A percentile compares a stretch with the other conserved stretches of the same genome.
phyloP scores from a whole-genome alignment of 2,797 vertebrate species.

The Liasis olivaceus region DNA sequence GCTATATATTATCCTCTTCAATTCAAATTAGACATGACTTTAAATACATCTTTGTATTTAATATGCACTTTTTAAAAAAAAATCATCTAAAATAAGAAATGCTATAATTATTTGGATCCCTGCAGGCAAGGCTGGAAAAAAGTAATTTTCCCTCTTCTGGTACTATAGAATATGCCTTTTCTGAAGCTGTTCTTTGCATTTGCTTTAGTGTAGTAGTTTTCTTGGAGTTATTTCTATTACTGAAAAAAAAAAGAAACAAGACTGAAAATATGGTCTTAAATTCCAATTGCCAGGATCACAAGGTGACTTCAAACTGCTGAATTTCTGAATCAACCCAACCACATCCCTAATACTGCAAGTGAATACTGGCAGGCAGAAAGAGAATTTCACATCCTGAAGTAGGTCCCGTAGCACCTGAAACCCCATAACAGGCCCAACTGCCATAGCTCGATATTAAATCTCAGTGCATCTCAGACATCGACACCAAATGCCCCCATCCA shows the following conservation, averaged over 20 bases:
- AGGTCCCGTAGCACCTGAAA: background rate
- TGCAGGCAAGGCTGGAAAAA: background rate
- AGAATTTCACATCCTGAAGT: background rate
- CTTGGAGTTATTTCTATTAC: background rate
- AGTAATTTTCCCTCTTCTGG: background rate
- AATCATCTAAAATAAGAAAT: background rate
- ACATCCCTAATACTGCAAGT: background rate
- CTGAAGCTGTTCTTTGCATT: background rate
- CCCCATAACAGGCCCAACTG: background rate
- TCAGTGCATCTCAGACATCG: no score
- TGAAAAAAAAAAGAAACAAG: background rate
- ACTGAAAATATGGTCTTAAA: background rate
- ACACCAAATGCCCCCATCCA: no score
- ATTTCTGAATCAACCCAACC: background rate
- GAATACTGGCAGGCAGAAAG: background rate
- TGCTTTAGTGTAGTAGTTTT: background rate
- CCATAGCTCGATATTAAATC: background rate
- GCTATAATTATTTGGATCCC: background rate
- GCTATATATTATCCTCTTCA: background rate
- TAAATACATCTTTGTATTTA: background rate
- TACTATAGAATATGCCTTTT: background rate
- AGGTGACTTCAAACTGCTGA: background rate
- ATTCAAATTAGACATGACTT: background rate
- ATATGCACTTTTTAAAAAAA: background rate
- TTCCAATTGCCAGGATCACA: background rate